Base-by-base conservation (phyloP, 2,888 invertebrate species). In the Athalia rosae region DNA sequence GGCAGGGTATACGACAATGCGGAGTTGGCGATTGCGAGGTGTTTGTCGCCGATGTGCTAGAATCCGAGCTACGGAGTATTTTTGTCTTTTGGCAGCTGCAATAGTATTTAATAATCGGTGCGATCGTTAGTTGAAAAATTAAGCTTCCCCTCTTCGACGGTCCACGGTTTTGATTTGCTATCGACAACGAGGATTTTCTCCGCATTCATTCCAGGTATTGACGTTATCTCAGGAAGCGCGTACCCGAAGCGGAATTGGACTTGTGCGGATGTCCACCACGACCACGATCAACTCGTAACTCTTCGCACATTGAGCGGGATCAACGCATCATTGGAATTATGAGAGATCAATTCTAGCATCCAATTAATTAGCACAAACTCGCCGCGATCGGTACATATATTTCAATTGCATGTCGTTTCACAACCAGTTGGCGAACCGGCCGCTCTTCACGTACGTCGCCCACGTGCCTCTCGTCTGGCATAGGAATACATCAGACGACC, bases 111-210 rank as follows among this genome's bases (percentile, higher is more conserved):
- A 71, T 56, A 71, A 71, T 71, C 56, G 71, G 6, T 50, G 71
- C 71, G 45, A 71, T 71, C 71, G 71, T 13, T 71, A 71, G 71
- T 71, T 71, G 71, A 71, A 58, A 71, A 58, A 71, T 71, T 56
- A 58, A 28, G 11, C 45, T 58, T 15, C 58, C 69, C 53, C 53
- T 67, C 67, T 45, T 67, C 67, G 41, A 67, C 11, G 41, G 4
- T 67, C 50, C 45, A 58, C n/a, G 56, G 48, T 41, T 71, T 71
- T 9, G 71, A 58, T 58, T 13, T 45, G 9, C 43, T n/a, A 56
- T 71, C 56, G 41, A 58, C 69, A 58, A 43, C 69, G 58, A 56
- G 43, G 13, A 28, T 41, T 45, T 71, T 58, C 69, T 58, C 13
- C 45, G 15, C 41, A 28, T 4, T 43, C 13, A 5, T 45, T 28